phyloP scores from a whole-genome alignment of 1,140 invertebrate genomes.

The Camponotus floridanus region DNA sequence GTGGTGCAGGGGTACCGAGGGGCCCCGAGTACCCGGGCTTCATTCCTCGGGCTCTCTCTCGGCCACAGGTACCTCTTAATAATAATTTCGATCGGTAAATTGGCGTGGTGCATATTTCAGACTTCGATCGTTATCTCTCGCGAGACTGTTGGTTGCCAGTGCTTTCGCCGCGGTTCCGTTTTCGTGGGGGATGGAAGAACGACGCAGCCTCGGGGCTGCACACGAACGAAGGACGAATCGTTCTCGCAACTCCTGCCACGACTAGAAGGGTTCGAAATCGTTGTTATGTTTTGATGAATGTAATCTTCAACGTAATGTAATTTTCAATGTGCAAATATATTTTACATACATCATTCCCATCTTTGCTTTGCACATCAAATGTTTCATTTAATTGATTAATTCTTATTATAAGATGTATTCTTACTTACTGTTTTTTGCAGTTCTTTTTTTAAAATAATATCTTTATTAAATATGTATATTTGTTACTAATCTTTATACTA shows the following conservation, averaged over 20 bases:
- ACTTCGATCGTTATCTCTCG: conserved; percentile 85
- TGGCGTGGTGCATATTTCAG: conserved; percentile 84
- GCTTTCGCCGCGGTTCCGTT: conserved; percentile 66
- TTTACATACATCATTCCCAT: neutral
- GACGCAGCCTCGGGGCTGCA: conserved; percentile 59
- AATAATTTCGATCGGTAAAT: conserved; percentile 86
- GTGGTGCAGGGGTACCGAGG: conserved; percentile 47
- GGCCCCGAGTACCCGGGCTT: conserved; percentile 9
- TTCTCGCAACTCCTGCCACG: conserved; percentile 37
- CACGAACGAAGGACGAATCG: conserved; percentile 58
- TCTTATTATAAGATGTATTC: neutral
- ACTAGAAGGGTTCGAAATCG: conserved; percentile 32
- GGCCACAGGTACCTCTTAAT: conserved; percentile 83
- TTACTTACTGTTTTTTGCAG: too few species aligned
- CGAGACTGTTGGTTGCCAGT: conserved; percentile 80
- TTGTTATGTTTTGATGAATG: conserved; percentile 10
- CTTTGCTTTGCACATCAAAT: neutral
- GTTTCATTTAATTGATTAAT: neutral
- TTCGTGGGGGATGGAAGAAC: conserved; percentile 44
- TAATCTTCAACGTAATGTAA: conserved; percentile 12
- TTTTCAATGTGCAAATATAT: neutral
- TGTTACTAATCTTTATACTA: neutral
- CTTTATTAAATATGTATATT: neutral
- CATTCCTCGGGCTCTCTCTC: conserved; percentile 62
- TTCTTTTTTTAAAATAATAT: neutral